These are phyloP conservation scores for Drosophila yooni DNA, from an alignment of 2,888 invertebrate genomes.

Conservation along the genomic window DNA sequence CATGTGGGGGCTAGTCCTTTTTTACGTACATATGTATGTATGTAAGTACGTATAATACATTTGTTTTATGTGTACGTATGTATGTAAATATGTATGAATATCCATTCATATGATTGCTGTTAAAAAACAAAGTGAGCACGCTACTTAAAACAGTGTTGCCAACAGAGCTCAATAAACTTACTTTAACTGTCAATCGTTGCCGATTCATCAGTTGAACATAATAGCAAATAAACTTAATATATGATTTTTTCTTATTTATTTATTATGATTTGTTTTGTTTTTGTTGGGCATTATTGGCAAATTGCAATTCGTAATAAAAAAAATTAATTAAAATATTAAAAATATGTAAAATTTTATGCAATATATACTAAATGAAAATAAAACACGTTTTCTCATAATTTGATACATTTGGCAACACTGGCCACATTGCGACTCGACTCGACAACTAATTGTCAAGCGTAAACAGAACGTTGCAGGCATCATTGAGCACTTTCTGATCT, in stretches of 20 bases:
- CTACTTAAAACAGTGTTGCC: conserved; percentile 50
- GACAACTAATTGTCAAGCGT: conserved; percentile 27
- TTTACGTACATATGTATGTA: conserved; percentile 7
- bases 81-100: conserved; percentile 5
- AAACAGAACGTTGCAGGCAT: conserved; percentile 30
- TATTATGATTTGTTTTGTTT: background rate
- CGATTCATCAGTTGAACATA: conserved; percentile 9
- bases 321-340: background rate
- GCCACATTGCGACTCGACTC: background rate
- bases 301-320: background rate
- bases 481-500: conserved; percentile 16
- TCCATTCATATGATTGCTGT: conserved; percentile 27
- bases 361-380: conserved; percentile 3
- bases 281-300: background rate
- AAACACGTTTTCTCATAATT: conserved; percentile 33
- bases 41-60: conserved; percentile 2
- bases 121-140: conserved; percentile 40
- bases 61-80: conserved; percentile 5
- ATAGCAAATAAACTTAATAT: background rate
- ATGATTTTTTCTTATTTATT: background rate
- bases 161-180: conserved; percentile 28
- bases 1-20: conserved; percentile 50
- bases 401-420: conserved; percentile 48
- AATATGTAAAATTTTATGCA: background rate
- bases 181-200: conserved; percentile 22